A percentile compares a stretch with the other conserved stretches of the same genome.
phyloP scores from a whole-genome alignment of 2,888 invertebrate species.

The Scotopteryx bipunctaria region DNA sequence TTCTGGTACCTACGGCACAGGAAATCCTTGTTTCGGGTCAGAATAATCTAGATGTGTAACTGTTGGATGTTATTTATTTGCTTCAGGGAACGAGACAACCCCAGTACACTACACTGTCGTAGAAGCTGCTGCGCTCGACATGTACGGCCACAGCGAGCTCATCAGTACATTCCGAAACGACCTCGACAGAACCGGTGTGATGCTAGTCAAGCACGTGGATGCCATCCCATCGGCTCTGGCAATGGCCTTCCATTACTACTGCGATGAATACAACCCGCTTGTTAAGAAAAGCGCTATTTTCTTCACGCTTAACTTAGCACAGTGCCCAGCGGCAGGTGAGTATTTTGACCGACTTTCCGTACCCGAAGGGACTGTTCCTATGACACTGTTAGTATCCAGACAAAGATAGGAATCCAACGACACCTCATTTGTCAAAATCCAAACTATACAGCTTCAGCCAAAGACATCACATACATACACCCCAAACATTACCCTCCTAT shows the following conservation, averaged over 20 bases:
- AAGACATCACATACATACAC: no score
- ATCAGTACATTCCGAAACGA: slow-evolving; percentile 58
- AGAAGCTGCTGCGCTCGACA: slow-evolving; percentile 52
- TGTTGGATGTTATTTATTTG: neutral
- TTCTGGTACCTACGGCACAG: no score
- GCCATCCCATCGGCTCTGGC: slow-evolving; percentile 66
- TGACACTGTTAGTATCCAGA: no score
- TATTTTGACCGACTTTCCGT: no score
- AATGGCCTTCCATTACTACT: slow-evolving; percentile 79
- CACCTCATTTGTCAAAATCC: no score
- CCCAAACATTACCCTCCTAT: no score
- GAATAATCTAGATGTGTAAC: neutral
- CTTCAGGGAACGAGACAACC: slow-evolving; percentile 60
- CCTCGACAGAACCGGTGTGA: slow-evolving; percentile 61
- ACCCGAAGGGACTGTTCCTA: no score
- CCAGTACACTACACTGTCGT: slow-evolving; percentile 55
- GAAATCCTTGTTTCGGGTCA: no score
- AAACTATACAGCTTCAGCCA: no score
- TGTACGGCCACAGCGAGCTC: slow-evolving; percentile 61
- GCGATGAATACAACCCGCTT: slow-evolving; percentile 75
- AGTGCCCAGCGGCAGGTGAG: slow-evolving; percentile 57
- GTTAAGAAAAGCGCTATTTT: slow-evolving; percentile 73
- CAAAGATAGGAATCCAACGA: no score
- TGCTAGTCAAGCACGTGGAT: slow-evolving; percentile 68
- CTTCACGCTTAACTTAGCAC: slow-evolving; percentile 68